Conservation (phyloP, 2,797 vertebrate genomes). For the Xiphophorus birchmanni region DNA sequence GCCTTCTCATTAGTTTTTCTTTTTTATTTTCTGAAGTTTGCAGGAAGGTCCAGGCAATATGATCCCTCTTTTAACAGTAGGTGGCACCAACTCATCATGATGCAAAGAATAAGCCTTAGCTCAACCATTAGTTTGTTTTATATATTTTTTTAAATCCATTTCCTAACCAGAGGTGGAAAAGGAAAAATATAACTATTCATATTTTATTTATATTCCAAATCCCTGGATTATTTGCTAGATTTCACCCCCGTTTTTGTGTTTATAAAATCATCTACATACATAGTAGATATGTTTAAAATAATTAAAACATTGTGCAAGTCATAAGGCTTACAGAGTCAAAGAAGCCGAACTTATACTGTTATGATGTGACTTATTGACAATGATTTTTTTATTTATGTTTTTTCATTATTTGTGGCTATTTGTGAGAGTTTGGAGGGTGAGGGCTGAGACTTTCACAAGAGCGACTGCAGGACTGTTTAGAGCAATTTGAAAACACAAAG, state of each 20-base stretch:
- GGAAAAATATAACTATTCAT: background rate
- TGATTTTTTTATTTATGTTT: constrained; percentile 31
- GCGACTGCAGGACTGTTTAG: constrained; percentile 31
- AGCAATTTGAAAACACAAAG: constrained; percentile 28
- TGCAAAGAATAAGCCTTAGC: constrained; percentile 47
- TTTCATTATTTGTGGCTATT: background rate
- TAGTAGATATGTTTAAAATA: constrained; percentile 10
- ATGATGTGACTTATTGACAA: constrained; percentile 24
- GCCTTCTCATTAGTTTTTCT: background rate
- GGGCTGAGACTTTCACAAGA: constrained; percentile 14
- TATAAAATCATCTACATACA: constrained; percentile 11
- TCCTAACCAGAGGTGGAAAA: constrained; percentile 17
- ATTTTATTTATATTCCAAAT: constrained; percentile 5
- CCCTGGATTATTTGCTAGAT: background rate
- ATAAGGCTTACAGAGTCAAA: constrained; percentile 16
- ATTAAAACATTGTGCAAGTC: background rate
- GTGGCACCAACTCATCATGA: constrained; percentile 83
- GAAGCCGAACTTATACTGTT: constrained; percentile 26
- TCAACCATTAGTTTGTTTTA: constrained; percentile 19
- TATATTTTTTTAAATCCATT: constrained; percentile 29
- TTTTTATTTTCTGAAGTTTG: background rate
- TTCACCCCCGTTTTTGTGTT: constrained; percentile 13
- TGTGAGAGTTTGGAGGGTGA: constrained; percentile 20
- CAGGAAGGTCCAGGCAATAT: constrained; percentile 33
- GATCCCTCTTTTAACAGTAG: constrained; percentile 80